Base-by-base conservation (phyloP, 2,888 invertebrate species). In the Sarcophaga variegata region DNA sequence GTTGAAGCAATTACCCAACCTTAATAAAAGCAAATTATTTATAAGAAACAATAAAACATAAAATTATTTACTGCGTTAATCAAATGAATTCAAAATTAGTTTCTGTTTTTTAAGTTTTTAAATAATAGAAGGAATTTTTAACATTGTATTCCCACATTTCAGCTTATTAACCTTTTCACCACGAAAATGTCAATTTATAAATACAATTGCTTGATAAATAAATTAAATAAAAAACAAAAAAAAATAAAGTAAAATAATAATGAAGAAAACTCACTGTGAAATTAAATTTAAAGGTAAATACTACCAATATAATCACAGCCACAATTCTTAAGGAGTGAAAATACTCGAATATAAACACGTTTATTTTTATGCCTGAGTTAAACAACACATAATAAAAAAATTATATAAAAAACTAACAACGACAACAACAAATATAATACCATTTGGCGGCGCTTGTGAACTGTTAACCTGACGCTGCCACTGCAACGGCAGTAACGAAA, bases 391-490 rank as follows among this genome's bases (percentile, higher is more conserved):
- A 62, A 37, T 20, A 66, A 45, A n/a, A 59, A 27, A 66, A 12
- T 75, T 47, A 14, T 22, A 71, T 49, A 14, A 71, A 71, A 76
- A 69, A 37, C 62, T 27, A 14, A 66, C 63, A 70, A 60, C 37
- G 60, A 12, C 77, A 77, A 76, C 60, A 69, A 22, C 80, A 75
- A 37, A 37, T 37, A 37, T 10, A 37, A 37, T 37, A 37, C 37
- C 37, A 37, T 37, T 64, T 80, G 87, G 71, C 87, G 87, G 87
- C 84, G 85, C 85, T 77, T 87, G 82, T 87, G 87, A 87, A 87
- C 87, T 87, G 76, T 80, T 85, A 85, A 85, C 85, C 85, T 80
- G 76, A 63, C 70, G 87, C 81, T 81, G 77, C 77, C 77, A 81
- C 75, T 8, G 37, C 37, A 69, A 76, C 27, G 45, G 62, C 37